phyloP scores from a whole-genome alignment of 2,797 vertebrate species.

The Phalanger gymnotis region DNA sequence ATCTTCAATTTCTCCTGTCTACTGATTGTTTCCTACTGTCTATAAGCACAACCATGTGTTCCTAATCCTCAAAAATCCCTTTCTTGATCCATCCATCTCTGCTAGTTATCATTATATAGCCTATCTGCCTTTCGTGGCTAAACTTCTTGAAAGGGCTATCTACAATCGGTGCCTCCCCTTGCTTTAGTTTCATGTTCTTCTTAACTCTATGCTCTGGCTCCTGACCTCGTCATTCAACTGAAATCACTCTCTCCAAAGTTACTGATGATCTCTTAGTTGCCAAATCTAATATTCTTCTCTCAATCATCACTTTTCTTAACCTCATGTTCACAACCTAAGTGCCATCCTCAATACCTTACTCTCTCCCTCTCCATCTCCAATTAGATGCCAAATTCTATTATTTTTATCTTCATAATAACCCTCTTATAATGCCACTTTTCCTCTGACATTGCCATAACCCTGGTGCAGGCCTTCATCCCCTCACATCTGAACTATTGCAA shows the following conservation, averaged over 20 bases:
- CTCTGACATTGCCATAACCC: no score
- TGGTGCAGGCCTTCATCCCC: no score
- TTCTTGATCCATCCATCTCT: background rate
- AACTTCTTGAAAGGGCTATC: background rate
- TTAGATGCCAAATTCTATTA: background rate
- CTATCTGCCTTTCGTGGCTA: background rate
- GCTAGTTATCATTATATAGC: background rate
- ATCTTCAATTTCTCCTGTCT: background rate
- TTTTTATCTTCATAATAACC: no score
- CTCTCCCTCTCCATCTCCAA: background rate
- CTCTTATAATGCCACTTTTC: no score
- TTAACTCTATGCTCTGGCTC: background rate
- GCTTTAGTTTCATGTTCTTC: background rate
- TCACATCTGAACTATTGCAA: no score
- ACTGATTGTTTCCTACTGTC: background rate
- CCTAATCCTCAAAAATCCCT: background rate
- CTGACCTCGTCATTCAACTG: background rate
- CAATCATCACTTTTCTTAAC: background rate
- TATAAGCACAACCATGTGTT: background rate
- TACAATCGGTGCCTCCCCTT: background rate
- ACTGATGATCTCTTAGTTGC: no score
- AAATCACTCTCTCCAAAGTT: background rate
- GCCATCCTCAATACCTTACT: background rate
- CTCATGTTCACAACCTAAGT: background rate
- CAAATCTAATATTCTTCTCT: no score